These are phyloP conservation scores for Centruroides vittatus DNA, from an alignment of 1,140 invertebrate species.

Conservation along the genomic window DNA sequence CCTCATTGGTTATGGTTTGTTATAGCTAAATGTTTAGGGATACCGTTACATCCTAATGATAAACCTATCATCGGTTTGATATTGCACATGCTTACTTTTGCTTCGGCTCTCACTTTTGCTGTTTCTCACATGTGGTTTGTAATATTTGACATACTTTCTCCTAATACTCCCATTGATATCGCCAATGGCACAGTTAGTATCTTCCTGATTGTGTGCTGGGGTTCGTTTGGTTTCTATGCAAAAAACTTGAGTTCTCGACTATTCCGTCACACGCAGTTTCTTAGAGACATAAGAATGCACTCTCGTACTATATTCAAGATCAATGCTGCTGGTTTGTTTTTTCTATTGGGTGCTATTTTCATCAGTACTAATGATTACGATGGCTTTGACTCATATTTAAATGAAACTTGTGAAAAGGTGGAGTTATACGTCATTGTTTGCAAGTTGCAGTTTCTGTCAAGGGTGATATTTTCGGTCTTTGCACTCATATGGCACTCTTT, in stretches of 20 bases:
- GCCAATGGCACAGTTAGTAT: constrained; percentile 25
- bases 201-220: constrained; percentile 26
- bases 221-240: constrained; percentile 14
- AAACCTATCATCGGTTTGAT: constrained; percentile 22
- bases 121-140: constrained; percentile 21
- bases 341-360: constrained; percentile 19
- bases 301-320: constrained; percentile 31
- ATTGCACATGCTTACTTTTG: constrained; percentile 27
- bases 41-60: constrained; percentile 3
- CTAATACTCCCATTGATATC: constrained; percentile 24
- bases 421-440: constrained; percentile 26
- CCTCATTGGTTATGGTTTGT: constrained; percentile 11
- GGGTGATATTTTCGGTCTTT: constrained; percentile 26
- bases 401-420: constrained; percentile 21
- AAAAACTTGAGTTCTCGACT: constrained; percentile 15
- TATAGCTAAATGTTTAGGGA: constrained; percentile 11
- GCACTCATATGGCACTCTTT: constrained; percentile 30
- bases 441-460: constrained; percentile 24
- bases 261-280: constrained; percentile 28
- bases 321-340: constrained; percentile 23
- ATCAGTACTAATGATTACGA: constrained; percentile 21
- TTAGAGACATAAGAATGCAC: constrained; percentile 30
- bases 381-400: constrained; percentile 17
- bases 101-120: constrained; percentile 5
- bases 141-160: constrained; percentile 26